A percentile compares a stretch with the other conserved stretches of the same genome.
Evolutionary conservation across 1,140 invertebrate genomes (phyloP).

Genomic region (Aricia agestis): DNA sequence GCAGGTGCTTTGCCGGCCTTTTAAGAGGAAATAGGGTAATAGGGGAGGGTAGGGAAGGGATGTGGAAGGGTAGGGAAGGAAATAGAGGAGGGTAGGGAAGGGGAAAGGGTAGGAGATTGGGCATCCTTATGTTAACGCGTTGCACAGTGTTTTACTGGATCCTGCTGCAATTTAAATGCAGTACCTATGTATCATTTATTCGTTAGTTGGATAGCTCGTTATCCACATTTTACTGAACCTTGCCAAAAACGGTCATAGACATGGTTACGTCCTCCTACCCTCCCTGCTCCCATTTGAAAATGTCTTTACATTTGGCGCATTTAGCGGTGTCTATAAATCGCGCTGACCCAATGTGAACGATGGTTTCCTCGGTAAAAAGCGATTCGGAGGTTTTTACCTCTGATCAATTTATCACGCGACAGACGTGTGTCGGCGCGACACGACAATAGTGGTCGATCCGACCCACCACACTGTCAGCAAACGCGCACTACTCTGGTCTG

Average conservation of each 20-base stretch:
- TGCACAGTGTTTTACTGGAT: no score
- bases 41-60: no score
- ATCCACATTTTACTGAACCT: neutral
- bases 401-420: constrained; percentile 52
- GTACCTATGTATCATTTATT: no score
- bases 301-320: constrained; percentile 12
- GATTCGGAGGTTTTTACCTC: constrained; percentile 42
- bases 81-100: no score
- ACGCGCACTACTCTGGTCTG: constrained; percentile 36
- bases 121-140: no score
- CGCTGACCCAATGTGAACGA: constrained; percentile 31
- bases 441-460: constrained; percentile 49
- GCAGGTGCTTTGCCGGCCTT: no score
- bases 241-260: neutral
- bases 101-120: no score
- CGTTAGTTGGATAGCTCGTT: no score
- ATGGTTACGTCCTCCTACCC: neutral
- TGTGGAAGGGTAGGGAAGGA: no score
- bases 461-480: constrained; percentile 47
- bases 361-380: constrained; percentile 29
- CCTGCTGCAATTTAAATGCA: no score
- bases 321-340: constrained; percentile 15
- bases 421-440: constrained; percentile 48
- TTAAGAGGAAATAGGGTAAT: no score
- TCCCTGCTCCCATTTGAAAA: constrained; percentile 4